Percentiles rank a stretch among this genome's conserved stretches.
Conservation (phyloP, 2,888 invertebrate species). For the Aleiodes alternator region DNA sequence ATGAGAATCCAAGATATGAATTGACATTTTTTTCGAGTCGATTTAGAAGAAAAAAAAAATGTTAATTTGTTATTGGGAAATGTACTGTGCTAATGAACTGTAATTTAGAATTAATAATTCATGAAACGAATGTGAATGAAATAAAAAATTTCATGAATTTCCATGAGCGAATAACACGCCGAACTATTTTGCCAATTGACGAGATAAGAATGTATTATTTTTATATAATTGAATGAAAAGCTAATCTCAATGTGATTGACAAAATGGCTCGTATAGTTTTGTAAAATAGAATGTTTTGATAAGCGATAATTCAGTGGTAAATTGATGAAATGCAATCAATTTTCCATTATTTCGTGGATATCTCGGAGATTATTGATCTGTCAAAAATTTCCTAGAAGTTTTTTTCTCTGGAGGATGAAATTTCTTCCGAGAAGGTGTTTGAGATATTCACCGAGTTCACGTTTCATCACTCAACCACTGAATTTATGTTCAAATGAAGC, state of each 20-base stretch:
- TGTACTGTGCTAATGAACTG: slow-evolving; percentile 23
- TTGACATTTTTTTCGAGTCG: not conserved
- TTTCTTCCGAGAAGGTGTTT: too few species aligned
- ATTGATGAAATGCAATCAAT: too few species aligned
- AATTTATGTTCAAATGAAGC: slow-evolving; percentile 49
- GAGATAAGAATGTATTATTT: slow-evolving; percentile 70
- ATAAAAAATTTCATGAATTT: slow-evolving; percentile 17
- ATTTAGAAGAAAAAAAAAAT: slow-evolving; percentile 26
- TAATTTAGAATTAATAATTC: slow-evolving; percentile 19
- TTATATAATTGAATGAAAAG: slow-evolving; percentile 67
- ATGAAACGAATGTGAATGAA: not conserved
- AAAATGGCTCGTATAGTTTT: slow-evolving; percentile 62
- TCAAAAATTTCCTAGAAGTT: too few species aligned
- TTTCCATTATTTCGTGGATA: too few species aligned
- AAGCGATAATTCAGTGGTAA: slow-evolving; percentile 37
- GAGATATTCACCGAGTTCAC: slow-evolving; percentile 48
- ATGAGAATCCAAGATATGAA: not conserved
- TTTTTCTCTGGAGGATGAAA: too few species aligned
- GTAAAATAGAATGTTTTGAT: slow-evolving; percentile 55
- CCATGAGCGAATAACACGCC: slow-evolving; percentile 26
- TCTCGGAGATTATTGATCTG: too few species aligned
- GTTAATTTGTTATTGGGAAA: slow-evolving; percentile 10
- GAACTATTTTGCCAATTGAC: slow-evolving; percentile 59
- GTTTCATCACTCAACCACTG: slow-evolving; percentile 44
- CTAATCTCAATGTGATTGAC: slow-evolving; percentile 60